phyloP scores from a whole-genome alignment of 2,888 invertebrate species.

The Myathropa florea region DNA sequence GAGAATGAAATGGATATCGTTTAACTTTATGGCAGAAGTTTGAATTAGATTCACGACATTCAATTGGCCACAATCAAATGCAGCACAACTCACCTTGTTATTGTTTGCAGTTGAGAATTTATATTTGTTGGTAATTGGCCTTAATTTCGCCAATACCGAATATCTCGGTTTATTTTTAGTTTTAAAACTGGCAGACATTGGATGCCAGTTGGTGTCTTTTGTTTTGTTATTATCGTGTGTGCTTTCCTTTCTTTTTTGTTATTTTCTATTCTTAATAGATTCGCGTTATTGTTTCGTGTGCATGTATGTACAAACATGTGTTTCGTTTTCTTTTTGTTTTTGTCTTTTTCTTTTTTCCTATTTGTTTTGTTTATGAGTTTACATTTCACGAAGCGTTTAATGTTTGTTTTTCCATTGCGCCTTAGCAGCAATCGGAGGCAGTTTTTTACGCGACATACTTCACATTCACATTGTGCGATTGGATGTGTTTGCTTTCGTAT shows the following conservation, averaged over 20 bases:
- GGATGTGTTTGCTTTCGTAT: neutral
- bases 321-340: neutral
- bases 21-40: neutral
- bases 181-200: constrained; percentile 68
- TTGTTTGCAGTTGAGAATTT: constrained; percentile 54
- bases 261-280: neutral
- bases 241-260: neutral
- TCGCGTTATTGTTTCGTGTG: neutral
- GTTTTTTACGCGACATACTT: constrained; percentile 21
- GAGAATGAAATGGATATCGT: neutral
- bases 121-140: constrained; percentile 67
- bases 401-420: constrained; percentile 67
- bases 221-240: neutral
- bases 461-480: constrained; percentile 19
- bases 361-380: constrained; percentile 53
- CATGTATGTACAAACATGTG: neutral
- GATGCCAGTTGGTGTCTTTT: constrained; percentile 53
- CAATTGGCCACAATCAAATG: neutral
- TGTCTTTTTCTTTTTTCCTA: neutral
- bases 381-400: constrained; percentile 44
- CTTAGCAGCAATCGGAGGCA: constrained; percentile 15
- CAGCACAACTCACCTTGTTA: constrained; percentile 53
- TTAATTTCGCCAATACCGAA: constrained; percentile 67
- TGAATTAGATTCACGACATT: neutral
- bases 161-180: constrained; percentile 68